These are phyloP conservation scores for Numenius arquata DNA, from an alignment of 2,113 vertebrate genomes.

Conservation along the genomic window DNA sequence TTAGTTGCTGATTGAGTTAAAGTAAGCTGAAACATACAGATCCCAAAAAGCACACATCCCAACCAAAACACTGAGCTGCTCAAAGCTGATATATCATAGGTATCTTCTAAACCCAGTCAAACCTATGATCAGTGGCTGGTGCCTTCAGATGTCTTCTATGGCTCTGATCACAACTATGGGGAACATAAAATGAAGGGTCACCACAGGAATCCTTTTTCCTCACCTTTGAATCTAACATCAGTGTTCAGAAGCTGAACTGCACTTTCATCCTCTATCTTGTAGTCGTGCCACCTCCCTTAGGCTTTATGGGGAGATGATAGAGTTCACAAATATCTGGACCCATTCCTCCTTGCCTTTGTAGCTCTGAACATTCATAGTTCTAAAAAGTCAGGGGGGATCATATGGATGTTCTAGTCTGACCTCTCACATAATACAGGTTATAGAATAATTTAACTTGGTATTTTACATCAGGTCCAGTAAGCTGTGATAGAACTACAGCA, in stretches of 20 bases:
- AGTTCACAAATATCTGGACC: not conserved
- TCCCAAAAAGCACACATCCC: not conserved
- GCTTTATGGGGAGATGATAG: not conserved
- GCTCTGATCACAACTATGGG: not conserved
- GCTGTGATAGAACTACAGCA: not conserved
- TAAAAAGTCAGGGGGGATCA: not conserved
- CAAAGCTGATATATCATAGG: not conserved
- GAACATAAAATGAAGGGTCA: not conserved
- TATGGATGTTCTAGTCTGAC: not conserved
- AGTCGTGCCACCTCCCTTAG: not conserved
- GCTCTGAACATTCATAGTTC: not conserved
- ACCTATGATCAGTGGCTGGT: not conserved
- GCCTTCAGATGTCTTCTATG: not conserved
- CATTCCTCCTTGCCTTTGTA: not conserved
- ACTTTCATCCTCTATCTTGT: not conserved
- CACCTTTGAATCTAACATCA: not conserved
- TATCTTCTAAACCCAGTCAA: not conserved
- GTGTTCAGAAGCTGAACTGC: not conserved
- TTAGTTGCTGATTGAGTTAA: not conserved
- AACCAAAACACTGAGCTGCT: not conserved
- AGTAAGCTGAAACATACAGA: not conserved
- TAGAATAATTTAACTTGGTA: not conserved
- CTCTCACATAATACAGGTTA: rapidly evolving
- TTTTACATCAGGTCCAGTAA: not conserved
- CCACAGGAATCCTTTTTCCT: not conserved